These are phyloP conservation scores for Aratinga solstitialis DNA, from an alignment of 2,797 vertebrate species.

Conservation along the genomic window DNA sequence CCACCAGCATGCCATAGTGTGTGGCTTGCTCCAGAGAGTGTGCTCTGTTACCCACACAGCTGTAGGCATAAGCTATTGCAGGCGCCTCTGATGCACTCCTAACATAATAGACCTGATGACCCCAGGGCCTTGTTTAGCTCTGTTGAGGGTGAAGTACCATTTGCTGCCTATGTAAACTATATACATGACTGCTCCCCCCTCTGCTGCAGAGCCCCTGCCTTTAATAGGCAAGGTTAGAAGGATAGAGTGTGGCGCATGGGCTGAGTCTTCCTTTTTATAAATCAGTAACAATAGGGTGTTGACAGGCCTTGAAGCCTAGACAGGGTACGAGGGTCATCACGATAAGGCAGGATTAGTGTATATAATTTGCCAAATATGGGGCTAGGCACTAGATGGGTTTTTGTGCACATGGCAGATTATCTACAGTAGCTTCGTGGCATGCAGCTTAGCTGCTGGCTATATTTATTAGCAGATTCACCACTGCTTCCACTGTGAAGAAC, in stretches of 20 bases:
- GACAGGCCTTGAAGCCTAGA: slow-evolving; percentile 57
- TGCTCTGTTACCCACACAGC: not conserved
- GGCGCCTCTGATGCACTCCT: not conserved
- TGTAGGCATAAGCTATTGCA: not conserved
- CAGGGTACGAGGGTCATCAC: slow-evolving; percentile 25
- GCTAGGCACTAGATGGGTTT: slow-evolving; percentile 31
- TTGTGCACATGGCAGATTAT: slow-evolving; percentile 22
- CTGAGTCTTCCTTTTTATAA: slow-evolving; percentile 30
- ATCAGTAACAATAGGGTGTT: slow-evolving; percentile 55
- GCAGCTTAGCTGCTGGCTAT: not conserved
- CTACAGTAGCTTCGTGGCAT: not conserved
- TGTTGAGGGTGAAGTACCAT: not conserved
- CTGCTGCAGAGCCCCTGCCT: slow-evolving; percentile 41
- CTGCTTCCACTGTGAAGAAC: not conserved
- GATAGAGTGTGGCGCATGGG: slow-evolving; percentile 1
- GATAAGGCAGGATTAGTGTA: slow-evolving; percentile 56
- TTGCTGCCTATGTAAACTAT: slow-evolving; percentile 36
- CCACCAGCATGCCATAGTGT: not conserved
- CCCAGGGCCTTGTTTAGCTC: not conserved
- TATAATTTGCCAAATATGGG: slow-evolving; percentile 56
- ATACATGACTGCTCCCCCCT: not conserved
- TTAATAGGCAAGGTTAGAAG: slow-evolving; percentile 62
- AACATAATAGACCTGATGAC: not conserved
- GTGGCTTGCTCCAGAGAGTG: accelerated
- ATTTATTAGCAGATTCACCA: not conserved